Base-by-base conservation (phyloP, 2,797 vertebrate genomes). In the Natrix natrix region DNA sequence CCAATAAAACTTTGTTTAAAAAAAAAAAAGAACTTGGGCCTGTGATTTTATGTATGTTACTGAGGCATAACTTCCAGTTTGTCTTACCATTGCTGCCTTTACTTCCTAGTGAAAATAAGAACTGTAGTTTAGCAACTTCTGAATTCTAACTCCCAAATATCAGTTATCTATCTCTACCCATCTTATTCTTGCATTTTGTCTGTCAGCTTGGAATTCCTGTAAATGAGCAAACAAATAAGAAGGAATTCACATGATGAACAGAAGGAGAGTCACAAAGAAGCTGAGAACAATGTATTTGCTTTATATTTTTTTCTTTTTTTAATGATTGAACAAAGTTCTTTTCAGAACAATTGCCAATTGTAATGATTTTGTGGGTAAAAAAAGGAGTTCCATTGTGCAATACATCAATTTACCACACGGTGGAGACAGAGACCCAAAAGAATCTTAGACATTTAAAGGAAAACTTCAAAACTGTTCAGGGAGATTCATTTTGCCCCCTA, bases 391-490 rank as follows among this genome's bases (percentile, higher is more conserved):
- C 32, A 89, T 5, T 89, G 32, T 88, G 90, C 24, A 66, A 22
- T 93, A 86, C 32, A 91, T 5, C 8, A 66, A 32, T 48, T 91
- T 17, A 56, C 93, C 93, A 83, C 90, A 57, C 43, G 93, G 37
- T 91, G 93, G 93, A 4, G 93, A 66, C 56, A 91, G 52, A 89
- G 32, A 63, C 28, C 52, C 56, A 91, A 56, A 89, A 56, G 14
- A 93, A 43, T 5, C 0, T 43, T 20, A 91, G 37, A 56, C 7
- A 16, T 61, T 37, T 2, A 57, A 56, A 93, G 24, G 22, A 74
- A n/a, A 8, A 13, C 61, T 14, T 86, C 78, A 86, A n/a, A 55
- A 89, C 1, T 28, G n/a, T 57, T 83, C 22, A 10, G 8, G 48
- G 48, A 56, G 11, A 7, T 63, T n/a, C 48, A 14, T 6, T 26